These are phyloP conservation scores for Rhagium mordax DNA, from an alignment of 2,888 invertebrate species.

Conservation along the genomic window DNA sequence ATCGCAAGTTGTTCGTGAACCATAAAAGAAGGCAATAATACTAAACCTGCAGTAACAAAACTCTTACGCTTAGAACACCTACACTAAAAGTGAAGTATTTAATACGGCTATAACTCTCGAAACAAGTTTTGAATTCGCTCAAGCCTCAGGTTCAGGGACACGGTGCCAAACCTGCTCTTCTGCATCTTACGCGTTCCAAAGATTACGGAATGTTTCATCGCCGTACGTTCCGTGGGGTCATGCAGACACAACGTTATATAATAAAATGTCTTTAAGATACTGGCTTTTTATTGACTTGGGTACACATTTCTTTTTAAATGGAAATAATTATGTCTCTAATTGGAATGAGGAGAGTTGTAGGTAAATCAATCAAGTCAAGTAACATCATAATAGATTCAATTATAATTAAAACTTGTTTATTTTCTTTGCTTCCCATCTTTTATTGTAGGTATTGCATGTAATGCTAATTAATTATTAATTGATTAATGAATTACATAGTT, in stretches of 20 bases:
- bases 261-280: not conserved
- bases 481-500: too few relatives aligned
- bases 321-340: too few relatives aligned
- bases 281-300: not conserved
- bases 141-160: conserved; percentile 39
- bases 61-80: conserved; percentile 8
- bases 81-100: conserved; percentile 18
- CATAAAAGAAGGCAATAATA: not conserved
- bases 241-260: conserved; percentile 3
- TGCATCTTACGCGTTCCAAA: conserved; percentile 25
- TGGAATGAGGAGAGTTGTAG: too few relatives aligned
- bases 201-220: conserved; percentile 32
- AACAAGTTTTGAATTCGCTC: conserved; percentile 40
- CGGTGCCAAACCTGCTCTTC: conserved; percentile 37
- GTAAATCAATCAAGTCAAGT: too few relatives aligned
- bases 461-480: too few relatives aligned
- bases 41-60: not conserved
- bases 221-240: conserved; percentile 23
- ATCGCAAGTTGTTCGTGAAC: not conserved
- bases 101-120: conserved; percentile 38
- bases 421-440: too few relatives aligned
- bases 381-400: too few relatives aligned
- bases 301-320: too few relatives aligned
- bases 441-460: too few relatives aligned
- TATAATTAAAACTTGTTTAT: too few relatives aligned